phyloP scores from a whole-genome alignment of 1,140 invertebrate species.

The Heliconius eleuchia region DNA sequence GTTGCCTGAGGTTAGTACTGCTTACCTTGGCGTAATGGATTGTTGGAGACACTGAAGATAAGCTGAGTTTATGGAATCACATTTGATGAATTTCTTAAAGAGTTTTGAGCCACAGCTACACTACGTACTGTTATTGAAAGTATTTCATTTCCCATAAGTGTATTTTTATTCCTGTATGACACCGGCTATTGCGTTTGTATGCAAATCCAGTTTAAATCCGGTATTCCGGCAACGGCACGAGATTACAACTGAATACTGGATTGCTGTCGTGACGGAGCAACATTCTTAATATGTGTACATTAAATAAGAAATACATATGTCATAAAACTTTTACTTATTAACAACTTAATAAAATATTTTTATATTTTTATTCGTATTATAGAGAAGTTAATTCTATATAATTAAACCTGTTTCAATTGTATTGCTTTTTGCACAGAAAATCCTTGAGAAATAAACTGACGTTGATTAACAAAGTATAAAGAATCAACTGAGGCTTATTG shows the following conservation, averaged over 20 bases:
- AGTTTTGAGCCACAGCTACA: neutral
- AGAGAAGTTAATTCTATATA: neutral
- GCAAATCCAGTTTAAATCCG: slow-evolving; percentile 42
- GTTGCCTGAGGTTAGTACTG: slow-evolving; percentile 84
- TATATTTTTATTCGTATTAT: slow-evolving; percentile 5
- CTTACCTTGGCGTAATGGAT: neutral
- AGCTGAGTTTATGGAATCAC: neutral
- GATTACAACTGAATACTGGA: slow-evolving; percentile 39
- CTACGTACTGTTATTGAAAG: neutral
- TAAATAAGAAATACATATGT: slow-evolving; percentile 7
- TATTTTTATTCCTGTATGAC: slow-evolving; percentile 22
- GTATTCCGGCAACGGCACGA: slow-evolving; percentile 38
- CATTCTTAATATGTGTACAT: slow-evolving; percentile 36
- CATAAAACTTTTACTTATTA: slow-evolving; percentile 15
- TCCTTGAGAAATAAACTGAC: slow-evolving; percentile 9
- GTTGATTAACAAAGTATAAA: slow-evolving; percentile 8
- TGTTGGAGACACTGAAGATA: neutral
- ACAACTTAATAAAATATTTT: neutral
- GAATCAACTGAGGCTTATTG: slow-evolving; percentile 1
- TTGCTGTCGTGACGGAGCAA: slow-evolving; percentile 33
- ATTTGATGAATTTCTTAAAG: neutral
- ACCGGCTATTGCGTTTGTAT: slow-evolving; percentile 34
- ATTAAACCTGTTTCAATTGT: slow-evolving; percentile 7
- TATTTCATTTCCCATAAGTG: neutral
- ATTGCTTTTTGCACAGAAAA: neutral